phyloP scores from a whole-genome alignment of 2,113 vertebrate species.

The Cynoglossus semilaevis region DNA sequence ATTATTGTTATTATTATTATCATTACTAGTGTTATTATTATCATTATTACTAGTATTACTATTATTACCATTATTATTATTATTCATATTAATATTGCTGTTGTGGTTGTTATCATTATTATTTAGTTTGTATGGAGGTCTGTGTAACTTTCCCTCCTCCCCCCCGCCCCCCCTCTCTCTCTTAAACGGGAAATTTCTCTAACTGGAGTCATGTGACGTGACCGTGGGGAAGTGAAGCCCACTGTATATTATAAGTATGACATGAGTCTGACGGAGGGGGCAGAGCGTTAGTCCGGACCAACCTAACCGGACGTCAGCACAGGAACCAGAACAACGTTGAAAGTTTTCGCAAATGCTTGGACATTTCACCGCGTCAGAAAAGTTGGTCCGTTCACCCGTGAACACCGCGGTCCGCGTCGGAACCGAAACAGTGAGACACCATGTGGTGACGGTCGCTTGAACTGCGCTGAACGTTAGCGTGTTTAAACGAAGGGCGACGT shows the following conservation, averaged over 20 bases:
- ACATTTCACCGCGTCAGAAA: not conserved
- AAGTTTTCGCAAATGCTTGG: slow-evolving; percentile 19
- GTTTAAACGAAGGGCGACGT: too few relatives aligned
- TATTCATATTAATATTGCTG: too few relatives aligned
- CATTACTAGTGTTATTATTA: too few relatives aligned
- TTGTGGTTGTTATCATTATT: too few relatives aligned
- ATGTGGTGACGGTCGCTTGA: not conserved
- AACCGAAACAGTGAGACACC: slow-evolving; percentile 25
- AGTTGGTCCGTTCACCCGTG: slow-evolving; percentile 7
- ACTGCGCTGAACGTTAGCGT: not conserved
- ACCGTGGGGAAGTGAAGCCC: not conserved
- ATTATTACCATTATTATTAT: too few relatives aligned
- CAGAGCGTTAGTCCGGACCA: too few relatives aligned
- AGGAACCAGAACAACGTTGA: slow-evolving; percentile 4
- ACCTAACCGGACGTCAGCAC: not conserved
- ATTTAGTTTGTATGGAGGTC: not conserved
- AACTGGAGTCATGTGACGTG: slow-evolving; percentile 65
- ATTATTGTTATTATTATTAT: too few relatives aligned
- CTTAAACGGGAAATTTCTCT: slow-evolving; percentile 31
- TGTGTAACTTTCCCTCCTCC: slow-evolving; percentile 1
- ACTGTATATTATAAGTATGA: not conserved
- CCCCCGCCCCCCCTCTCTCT: not conserved
- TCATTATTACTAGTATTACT: too few relatives aligned
- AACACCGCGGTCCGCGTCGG: slow-evolving; percentile 18
- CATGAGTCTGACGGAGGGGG: not conserved